phyloP scores from a whole-genome alignment of 2,888 invertebrate species.

The Noctua janthina region DNA sequence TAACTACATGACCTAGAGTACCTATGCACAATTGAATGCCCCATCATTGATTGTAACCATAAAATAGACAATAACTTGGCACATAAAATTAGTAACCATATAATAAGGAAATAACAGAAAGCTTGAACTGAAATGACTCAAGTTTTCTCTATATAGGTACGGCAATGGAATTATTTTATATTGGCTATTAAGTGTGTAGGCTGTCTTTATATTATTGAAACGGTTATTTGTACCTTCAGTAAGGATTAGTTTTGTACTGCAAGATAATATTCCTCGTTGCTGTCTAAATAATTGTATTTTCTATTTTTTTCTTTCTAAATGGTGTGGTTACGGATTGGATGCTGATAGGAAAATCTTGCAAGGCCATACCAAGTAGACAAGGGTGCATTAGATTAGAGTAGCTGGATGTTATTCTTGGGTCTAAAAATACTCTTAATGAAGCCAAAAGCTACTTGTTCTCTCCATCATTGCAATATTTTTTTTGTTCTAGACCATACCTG shows the following conservation, averaged over 20 bases:
- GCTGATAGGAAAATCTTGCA: neutral
- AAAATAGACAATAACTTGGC: constrained; percentile 16
- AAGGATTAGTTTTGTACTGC: neutral
- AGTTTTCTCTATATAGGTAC: neutral
- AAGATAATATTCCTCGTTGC: neutral
- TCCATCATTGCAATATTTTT: too few relatives aligned
- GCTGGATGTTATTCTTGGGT: too few relatives aligned
- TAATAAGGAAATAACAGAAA: constrained; percentile 18
- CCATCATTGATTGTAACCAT: constrained; percentile 20
- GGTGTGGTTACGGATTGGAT: neutral
- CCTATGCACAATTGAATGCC: neutral
- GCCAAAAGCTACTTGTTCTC: too few relatives aligned
- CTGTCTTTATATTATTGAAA: neutral
- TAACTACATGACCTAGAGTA: neutral
- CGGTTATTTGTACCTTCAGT: neutral
- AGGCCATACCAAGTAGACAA: neutral
- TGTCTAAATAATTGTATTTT: neutral
- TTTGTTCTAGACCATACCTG: too few relatives aligned
- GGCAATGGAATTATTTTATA: neutral
- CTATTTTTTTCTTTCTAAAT: neutral
- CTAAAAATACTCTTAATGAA: too few relatives aligned
- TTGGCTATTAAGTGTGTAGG: neutral
- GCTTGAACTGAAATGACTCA: neutral
- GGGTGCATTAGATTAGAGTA: neutral
- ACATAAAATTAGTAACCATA: constrained; percentile 20